Evolutionary conservation across 2,888 invertebrate species (phyloP), one percentile per base, ranked within the genome.

Genomic region (Lepidonotus clava): DNA sequence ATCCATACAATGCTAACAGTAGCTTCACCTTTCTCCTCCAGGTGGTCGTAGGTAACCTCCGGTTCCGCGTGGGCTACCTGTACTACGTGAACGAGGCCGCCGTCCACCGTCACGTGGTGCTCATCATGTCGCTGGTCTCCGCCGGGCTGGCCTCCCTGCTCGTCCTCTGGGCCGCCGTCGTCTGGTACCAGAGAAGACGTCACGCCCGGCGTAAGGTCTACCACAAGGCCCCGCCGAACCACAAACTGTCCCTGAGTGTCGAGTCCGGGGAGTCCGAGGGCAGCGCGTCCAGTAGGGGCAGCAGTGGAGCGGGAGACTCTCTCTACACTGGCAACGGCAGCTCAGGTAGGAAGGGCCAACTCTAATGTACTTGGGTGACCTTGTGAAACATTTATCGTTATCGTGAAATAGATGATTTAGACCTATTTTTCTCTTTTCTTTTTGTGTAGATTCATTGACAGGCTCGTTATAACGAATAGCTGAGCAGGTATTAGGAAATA

Each of bases 31-130:
- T n/a, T n/a, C n/a, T n/a, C n/a, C n/a, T 61, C 1, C 85, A 88
- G 88, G 85, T 88, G 21, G 14, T 24, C 21, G 89, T 89, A 4
- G 89, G 89, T 28, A 88, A 88, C 83, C 61, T 88, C n/a, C 51
- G 36, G 11, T 51, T 56, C 28, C 34, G 40, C 1, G 36, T 86
- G 18, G 89, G 89, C 40, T 88, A 86, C 85, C 56, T 89, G 41
- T 32, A 85, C n/a, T 89, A 89, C 56, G 89, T 80, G 51, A 24
- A 80, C n/a, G 80, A 80, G 46, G 21, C 24, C 28, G 5, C 14
- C 18, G 34, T 8, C 28, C 32, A 32, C 41, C n/a, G 21, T 6
- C 14, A n/a, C 36, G 38, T 83, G 28, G 32, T 83, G 14, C 56
- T 83, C n/a, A 38, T n/a, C 36, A 36, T 83, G 83, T 1, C 53